phyloP scores from a whole-genome alignment of 2,797 vertebrate species.

The Enoplosus armatus region DNA sequence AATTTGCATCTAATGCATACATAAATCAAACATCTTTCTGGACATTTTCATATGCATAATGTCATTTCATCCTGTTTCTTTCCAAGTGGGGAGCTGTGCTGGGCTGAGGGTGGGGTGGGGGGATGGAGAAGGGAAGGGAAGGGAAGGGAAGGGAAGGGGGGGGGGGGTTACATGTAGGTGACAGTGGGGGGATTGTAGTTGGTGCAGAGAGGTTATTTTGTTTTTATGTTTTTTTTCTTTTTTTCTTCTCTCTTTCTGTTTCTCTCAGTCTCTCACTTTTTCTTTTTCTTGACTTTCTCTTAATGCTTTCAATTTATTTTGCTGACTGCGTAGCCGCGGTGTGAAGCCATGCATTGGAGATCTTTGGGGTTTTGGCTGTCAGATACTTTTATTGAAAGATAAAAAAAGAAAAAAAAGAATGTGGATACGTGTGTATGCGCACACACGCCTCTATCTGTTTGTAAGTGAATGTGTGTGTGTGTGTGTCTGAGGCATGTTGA shows the following conservation, averaged over 20 bases:
- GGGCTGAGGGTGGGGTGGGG: constrained; percentile 68
- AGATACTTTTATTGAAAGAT: constrained; percentile 90
- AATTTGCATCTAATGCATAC: constrained; percentile 99
- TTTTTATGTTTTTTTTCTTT: constrained; percentile 67
- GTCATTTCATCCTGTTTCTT: constrained; percentile 99
- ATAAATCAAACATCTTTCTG: constrained; percentile 99
- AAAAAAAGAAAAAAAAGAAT: constrained; percentile 59
- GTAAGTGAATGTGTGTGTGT: constrained; percentile 41
- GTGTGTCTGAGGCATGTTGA: constrained; percentile 69
- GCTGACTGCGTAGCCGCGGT: constrained; percentile 88
- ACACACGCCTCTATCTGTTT: constrained; percentile 45
- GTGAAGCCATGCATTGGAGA: constrained; percentile 89
- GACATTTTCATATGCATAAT: constrained; percentile 99
- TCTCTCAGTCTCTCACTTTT: constrained; percentile 55
- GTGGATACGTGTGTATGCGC: constrained; percentile 46
- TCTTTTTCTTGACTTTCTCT: constrained; percentile 91
- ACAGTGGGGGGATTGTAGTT: constrained; percentile 75
- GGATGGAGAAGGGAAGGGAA: constrained; percentile 6
- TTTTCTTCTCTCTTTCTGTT: constrained; percentile 41
- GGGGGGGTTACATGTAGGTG: constrained; percentile 77
- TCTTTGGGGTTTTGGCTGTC: constrained; percentile 94
- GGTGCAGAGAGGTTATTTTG: constrained; percentile 79
- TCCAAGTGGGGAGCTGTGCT: constrained; percentile 87
- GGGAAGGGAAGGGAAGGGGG: constrained; percentile 64
- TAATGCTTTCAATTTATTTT: constrained; percentile 96